Percentiles rank a stretch among this genome's conserved stretches.
phyloP scores from a whole-genome alignment of 2,888 invertebrate genomes.

The Drosophila monieri region DNA sequence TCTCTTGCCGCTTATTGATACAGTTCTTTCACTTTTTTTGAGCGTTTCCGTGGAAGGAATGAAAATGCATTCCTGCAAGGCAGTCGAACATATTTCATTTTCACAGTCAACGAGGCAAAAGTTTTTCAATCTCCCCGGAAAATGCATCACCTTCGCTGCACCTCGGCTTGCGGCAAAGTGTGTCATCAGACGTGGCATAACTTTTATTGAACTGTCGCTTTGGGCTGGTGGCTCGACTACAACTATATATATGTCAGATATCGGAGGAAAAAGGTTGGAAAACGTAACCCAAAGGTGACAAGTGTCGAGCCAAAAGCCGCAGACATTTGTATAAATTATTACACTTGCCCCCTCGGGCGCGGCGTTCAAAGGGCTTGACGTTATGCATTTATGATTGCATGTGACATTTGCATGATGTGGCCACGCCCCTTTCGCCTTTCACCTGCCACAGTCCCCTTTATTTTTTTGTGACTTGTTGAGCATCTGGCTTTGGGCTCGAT shows the following conservation, averaged over 20 bases:
- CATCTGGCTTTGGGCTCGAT: conserved; percentile 11
- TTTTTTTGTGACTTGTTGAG: conserved; percentile 31
- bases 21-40: conserved; percentile 14
- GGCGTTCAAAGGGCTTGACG: conserved; percentile 35
- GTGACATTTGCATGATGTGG: conserved; percentile 67
- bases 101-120: conserved; percentile 70
- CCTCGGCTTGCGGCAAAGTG: conserved; percentile 54
- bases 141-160: conserved; percentile 45
- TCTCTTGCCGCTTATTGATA: conserved; percentile 17
- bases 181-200: conserved; percentile 70
- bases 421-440: conserved; percentile 31
- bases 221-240: background rate
- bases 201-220: conserved; percentile 75
- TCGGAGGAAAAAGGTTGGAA: conserved; percentile 14
- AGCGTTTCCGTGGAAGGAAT: conserved; percentile 10
- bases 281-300: conserved; percentile 62
- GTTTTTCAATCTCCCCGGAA: conserved; percentile 71
- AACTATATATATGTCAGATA: conserved; percentile 4
- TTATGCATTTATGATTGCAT: conserved; percentile 77
- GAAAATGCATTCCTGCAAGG: conserved; percentile 38
- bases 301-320: conserved; percentile 72
- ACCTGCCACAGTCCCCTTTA: background rate
- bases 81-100: conserved; percentile 72
- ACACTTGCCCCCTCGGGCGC: conserved; percentile 43
- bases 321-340: conserved; percentile 78